phyloP scores from a whole-genome alignment of 2,888 invertebrate species.

The Himalopsyche kuldschensis region DNA sequence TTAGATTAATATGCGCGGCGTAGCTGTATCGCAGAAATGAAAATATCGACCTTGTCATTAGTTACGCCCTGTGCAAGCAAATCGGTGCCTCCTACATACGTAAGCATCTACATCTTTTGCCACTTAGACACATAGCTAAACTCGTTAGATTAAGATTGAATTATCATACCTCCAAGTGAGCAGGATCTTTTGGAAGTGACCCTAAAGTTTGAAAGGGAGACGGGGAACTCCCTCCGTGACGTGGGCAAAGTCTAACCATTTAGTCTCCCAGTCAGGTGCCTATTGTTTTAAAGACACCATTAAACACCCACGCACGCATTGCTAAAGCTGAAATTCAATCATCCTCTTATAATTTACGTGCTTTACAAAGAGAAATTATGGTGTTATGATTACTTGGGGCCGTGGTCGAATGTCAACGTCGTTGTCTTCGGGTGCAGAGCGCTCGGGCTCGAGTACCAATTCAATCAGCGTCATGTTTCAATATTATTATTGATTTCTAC shows the following conservation, averaged over 20 bases:
- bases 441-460: no score
- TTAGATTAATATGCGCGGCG: neutral
- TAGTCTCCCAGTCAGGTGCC: neutral
- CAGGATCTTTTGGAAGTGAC: conserved; percentile 35
- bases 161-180: conserved; percentile 37
- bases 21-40: neutral
- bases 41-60: neutral
- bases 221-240: neutral
- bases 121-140: conserved; percentile 39
- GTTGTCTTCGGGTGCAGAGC: no score
- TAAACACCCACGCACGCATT: neutral
- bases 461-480: no score
- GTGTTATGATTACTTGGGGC: no score
- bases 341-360: neutral
- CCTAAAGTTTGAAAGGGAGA: conserved; percentile 33
- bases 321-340: neutral
- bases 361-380: neutral
- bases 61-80: neutral
- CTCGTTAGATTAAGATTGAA: conserved; percentile 40
- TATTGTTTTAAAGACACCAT: conserved; percentile 1
- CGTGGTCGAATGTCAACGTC: no score
- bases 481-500: no score
- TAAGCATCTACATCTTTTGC: conserved; percentile 30
- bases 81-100: neutral
- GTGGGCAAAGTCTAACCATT: conserved; percentile 1